Evolutionary conservation across 2,113 vertebrate species (phyloP), one percentile per base, ranked within the genome.

Genomic region (Tenebrosternarchus preto): DNA sequence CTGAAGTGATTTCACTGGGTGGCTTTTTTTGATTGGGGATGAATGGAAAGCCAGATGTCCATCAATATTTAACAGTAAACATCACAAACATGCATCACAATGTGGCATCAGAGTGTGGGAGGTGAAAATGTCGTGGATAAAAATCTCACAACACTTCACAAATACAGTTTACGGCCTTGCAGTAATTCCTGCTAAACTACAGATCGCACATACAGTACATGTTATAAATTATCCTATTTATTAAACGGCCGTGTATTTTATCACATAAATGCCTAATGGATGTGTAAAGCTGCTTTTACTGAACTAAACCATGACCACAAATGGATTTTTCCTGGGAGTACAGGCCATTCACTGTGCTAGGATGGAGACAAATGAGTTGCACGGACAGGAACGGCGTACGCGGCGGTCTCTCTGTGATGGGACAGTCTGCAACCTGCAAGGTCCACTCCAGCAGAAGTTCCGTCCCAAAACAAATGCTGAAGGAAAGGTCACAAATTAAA

Each of bases 1-100:
- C 85, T 84, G 88, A 91, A 86, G 63, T 84, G 70, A 53, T 88
- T 90, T 89, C 88, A 88, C 83, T 85, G 87, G 74, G 80, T 82
- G 24, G 12, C 83, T 74, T 7, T 83, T 87, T 89, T 88, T 92
- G 91, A 92, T 80, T 85, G 83, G 57, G 84, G 89, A 87, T 91
- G 89, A 90, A 87, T 87, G 87, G 83, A 85, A 75, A 80, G 87
- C 90, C 93, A 94, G 92, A 94, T 93, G 93, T 92, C 90, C 87
- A 93, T 93, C 92, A 93, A 93, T 94, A 93, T 93, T 93, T 92
- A 93, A 88, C 87, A 92, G 92, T 87, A 90, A 91, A 91, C 91
- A 91, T 88, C 87, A 82, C 86, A 85, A 89, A 87, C 88, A 80
- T 86, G 85, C 82, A 73, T 91, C 86, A 86, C 83, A 86, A 88